Percentiles rank a stretch among this genome's conserved stretches.
phyloP scores from a whole-genome alignment of 1,140 invertebrate species.

The Scaptomyza pallida region DNA sequence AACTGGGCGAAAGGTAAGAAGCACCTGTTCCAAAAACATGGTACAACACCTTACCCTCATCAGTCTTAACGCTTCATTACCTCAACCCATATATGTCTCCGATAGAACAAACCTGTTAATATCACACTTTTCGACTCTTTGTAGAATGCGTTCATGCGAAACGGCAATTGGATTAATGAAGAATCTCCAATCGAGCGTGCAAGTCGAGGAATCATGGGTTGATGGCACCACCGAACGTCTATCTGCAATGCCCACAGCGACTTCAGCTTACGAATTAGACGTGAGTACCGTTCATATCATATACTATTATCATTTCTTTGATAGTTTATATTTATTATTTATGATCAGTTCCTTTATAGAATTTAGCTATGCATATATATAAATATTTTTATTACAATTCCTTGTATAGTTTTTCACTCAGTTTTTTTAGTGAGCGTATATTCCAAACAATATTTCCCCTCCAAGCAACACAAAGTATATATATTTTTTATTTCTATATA shows the following conservation, averaged over 20 bases:
- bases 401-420: conserved; percentile 54
- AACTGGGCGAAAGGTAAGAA: conserved; percentile 93
- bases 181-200: conserved; percentile 93
- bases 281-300: conserved; percentile 66
- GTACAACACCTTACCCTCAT: conserved; percentile 27
- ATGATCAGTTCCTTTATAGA: conserved; percentile 34
- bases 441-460: conserved; percentile 4
- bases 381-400: conserved; percentile 22
- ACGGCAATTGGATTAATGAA: conserved; percentile 93
- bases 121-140: conserved; percentile 41
- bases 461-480: conserved; percentile 74
- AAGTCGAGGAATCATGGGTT: conserved; percentile 94
- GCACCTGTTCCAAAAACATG: conserved; percentile 37
- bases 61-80: conserved; percentile 20
- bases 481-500: conserved; percentile 25
- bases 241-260: conserved; percentile 82
- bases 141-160: conserved; percentile 92
- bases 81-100: conserved; percentile 6
- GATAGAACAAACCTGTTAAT: neutral
- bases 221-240: conserved; percentile 87
- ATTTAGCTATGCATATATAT: conserved; percentile 30
- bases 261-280: conserved; percentile 83
- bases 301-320: conserved; percentile 34
- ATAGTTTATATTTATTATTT: conserved; percentile 32
- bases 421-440: conserved; percentile 17